Percentiles rank a stretch among this genome's conserved stretches.
phyloP scores from a whole-genome alignment of 2,797 vertebrate species.

The Bradypodion pumilum region DNA sequence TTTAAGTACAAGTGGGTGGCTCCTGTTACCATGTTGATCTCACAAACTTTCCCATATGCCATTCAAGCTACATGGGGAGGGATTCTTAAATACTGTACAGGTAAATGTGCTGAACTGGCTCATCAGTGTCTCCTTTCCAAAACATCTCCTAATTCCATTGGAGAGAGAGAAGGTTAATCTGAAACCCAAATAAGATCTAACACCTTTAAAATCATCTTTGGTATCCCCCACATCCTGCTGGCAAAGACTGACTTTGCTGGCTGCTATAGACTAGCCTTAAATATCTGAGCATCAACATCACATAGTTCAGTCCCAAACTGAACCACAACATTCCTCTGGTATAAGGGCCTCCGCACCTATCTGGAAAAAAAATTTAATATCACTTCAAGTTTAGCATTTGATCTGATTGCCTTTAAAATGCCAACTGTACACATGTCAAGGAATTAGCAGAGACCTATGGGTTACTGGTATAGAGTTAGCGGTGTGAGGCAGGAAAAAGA shows the following conservation, averaged over 20 bases:
- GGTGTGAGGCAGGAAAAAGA: slow-evolving; percentile 22
- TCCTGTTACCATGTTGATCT: neutral
- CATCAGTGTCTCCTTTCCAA: neutral
- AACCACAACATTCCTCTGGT: neutral
- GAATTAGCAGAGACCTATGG: neutral
- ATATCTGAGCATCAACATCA: neutral
- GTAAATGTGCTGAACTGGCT: slow-evolving; percentile 3
- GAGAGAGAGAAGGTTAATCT: too few relatives aligned
- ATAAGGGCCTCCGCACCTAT: neutral
- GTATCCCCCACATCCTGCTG: neutral
- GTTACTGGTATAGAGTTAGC: neutral
- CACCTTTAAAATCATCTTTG: neutral
- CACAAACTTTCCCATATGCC: neutral
- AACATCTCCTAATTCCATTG: neutral
- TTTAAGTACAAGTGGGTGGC: neutral
- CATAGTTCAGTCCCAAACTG: neutral
- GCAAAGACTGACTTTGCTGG: slow-evolving; percentile 25
- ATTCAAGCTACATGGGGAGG: neutral
- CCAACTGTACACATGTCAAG: neutral
- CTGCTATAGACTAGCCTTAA: neutral
- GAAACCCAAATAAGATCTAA: neutral
- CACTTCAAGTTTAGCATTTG: neutral
- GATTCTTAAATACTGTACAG: too few relatives aligned
- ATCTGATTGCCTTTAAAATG: neutral
- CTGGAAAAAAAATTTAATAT: neutral